Base-by-base conservation (phyloP, 2,797 vertebrate species). In the Myotis vivesi region DNA sequence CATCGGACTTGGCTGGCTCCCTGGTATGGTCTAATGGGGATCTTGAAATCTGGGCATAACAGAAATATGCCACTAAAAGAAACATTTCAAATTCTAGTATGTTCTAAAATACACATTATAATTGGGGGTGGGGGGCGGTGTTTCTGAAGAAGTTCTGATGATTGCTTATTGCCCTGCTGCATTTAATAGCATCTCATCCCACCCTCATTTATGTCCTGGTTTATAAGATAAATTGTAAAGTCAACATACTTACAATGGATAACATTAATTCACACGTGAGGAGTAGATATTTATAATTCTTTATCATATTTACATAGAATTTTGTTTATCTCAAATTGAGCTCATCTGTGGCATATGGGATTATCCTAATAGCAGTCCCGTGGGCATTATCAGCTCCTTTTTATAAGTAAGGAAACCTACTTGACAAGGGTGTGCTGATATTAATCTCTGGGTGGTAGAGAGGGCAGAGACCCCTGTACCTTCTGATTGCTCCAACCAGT, bases 221-320 rank as follows among this genome's bases (percentile, higher is more conserved):
- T 85, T 91, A 51, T 53, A 72, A 46, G 44, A 79, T 77, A 85
- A 82, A 79, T 73, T 72, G 28, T 36, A 33, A 66, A 68, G 5
- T 38, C 36, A 88, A 41, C 33, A 44, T 66, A 71, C 4, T 62
- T 73, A 33, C 2, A 89, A 51, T 51, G 57, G 51, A 62, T 81
- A 10, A 5, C 6, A 17, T 55, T 13, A 33, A 73, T 55, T 89
- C n/a, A 89, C 44, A 64, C 15, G 30, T 8, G 33, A 59, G 30
- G 15, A 44, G 13, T 49, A n/a, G 23, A 44, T 66, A 59, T 68
- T 91, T 91, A 76, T 3, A 72, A 79, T 77, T 69, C 36, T 10
- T 81, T 89, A 53, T 1, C 1, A 15, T 72, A 76, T 86, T 83
- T 76, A 36, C 81, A 77, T 82, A 59, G 13, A 73, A 73, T 25